These are phyloP conservation scores for Epinephelus lanceolatus DNA, from an alignment of 2,113 vertebrate genomes.

Conservation along the genomic window DNA sequence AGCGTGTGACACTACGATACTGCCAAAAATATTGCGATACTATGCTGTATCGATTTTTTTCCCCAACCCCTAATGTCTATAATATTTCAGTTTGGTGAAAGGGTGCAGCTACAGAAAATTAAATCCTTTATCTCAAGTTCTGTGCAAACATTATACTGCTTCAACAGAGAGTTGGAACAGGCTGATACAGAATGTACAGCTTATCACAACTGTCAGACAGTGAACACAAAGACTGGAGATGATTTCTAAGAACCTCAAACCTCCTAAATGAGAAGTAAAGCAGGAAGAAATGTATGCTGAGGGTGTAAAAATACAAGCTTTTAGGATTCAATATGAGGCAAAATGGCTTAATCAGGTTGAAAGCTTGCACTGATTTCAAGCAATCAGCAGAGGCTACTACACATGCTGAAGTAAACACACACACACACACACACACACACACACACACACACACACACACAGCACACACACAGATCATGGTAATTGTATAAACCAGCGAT, in stretches of 20 bases:
- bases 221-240: not conserved
- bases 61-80: not conserved
- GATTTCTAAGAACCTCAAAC: constrained; percentile 3
- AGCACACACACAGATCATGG: constrained; percentile 38
- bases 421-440: constrained; percentile 26
- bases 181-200: constrained; percentile 1
- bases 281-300: not conserved
- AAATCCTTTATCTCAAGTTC: not conserved
- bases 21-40: too few species aligned
- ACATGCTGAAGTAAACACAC: not conserved
- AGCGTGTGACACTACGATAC: too few species aligned
- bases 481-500: constrained; percentile 66
- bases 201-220: not conserved
- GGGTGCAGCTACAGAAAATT: not conserved
- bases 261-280: constrained; percentile 6
- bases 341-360: constrained; percentile 42
- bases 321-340: not conserved
- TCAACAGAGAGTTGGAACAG: not conserved
- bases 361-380: constrained; percentile 37
- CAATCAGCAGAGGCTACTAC: constrained; percentile 21
- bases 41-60: too few species aligned
- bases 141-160: not conserved
- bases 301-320: not conserved
- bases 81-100: not conserved
- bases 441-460: constrained; percentile 29